phyloP scores from a whole-genome alignment of 1,140 invertebrate species.

The Nebria ingens region DNA sequence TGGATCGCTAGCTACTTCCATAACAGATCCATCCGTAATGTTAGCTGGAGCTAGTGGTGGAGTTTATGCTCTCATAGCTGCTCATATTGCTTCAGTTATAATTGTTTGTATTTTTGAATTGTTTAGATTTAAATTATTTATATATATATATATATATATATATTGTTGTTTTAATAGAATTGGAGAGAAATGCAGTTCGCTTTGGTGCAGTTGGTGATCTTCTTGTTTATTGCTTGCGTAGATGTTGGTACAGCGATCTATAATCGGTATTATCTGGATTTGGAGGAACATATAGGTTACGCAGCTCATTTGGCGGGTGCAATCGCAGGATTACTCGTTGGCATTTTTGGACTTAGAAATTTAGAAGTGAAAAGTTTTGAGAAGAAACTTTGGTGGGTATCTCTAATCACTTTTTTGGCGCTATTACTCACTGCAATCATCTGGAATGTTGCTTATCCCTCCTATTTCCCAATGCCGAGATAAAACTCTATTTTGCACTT shows the following conservation, averaged over 20 bases:
- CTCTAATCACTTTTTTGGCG: constrained; percentile 60
- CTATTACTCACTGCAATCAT: constrained; percentile 67
- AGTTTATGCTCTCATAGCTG: constrained; percentile 86
- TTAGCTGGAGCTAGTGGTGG: constrained; percentile 93
- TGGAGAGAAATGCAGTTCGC: constrained; percentile 89
- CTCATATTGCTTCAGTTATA: constrained; percentile 87
- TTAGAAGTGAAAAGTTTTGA: constrained; percentile 79
- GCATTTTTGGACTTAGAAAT: constrained; percentile 84
- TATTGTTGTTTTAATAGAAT: constrained; percentile 50
- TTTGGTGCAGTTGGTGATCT: constrained; percentile 64
- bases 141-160: constrained; percentile 7
- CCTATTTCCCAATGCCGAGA: constrained; percentile 40
- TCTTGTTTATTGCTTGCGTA: constrained; percentile 58
- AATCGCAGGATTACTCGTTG: constrained; percentile 73
- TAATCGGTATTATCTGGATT: constrained; percentile 55
- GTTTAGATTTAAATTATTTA: neutral
- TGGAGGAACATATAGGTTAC: constrained; percentile 68
- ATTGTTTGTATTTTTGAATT: too few species aligned
- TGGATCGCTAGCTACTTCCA: constrained; percentile 80
- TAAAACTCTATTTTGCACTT: too few species aligned
- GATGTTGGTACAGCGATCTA: constrained; percentile 80
- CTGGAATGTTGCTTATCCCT: constrained; percentile 59
- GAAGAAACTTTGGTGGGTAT: constrained; percentile 71
- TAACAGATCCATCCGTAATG: constrained; percentile 75
- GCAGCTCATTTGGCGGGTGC: constrained; percentile 83